Percentiles rank a stretch among this genome's conserved stretches.
Conservation (phyloP, 92 coral and sea anemone species). For the Blastomussa wellsi region DNA sequence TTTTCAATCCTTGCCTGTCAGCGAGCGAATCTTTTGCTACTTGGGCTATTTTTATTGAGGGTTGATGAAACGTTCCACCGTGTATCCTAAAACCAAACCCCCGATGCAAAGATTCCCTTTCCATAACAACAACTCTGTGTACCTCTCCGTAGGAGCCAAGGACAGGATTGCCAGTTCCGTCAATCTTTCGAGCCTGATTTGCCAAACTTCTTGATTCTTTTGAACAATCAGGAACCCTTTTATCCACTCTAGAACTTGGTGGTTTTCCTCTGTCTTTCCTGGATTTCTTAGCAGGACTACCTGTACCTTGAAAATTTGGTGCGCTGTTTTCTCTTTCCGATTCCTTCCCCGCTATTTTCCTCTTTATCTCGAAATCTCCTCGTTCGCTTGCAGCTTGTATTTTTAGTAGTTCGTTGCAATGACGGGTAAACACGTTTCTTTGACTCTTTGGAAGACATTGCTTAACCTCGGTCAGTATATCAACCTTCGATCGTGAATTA, state of each 20-base stretch:
- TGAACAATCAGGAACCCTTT: not conserved
- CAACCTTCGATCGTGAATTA: constrained; percentile 48
- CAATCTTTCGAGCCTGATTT: not conserved
- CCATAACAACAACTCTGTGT: constrained; percentile 35
- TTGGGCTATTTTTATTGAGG: constrained; percentile 44
- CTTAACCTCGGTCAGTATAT: constrained; percentile 51
- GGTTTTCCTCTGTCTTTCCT: not conserved
- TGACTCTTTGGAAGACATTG: constrained; percentile 52
- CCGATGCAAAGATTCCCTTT: constrained; percentile 43
- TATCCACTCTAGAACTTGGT: not conserved
- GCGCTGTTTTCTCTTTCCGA: constrained; percentile 16
- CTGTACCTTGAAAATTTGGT: constrained; percentile 39
- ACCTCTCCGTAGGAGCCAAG: not conserved
- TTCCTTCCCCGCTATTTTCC: constrained; percentile 1
- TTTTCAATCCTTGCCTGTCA: constrained; percentile 52
- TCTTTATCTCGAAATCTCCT: constrained; percentile 7
- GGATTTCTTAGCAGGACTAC: constrained; percentile 59
- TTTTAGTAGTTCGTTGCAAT: constrained; percentile 29
- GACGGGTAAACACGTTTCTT: constrained; percentile 50
- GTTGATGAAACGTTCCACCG: constrained; percentile 44
- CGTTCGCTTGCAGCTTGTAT: not conserved
- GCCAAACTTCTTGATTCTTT: not conserved
- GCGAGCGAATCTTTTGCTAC: constrained; percentile 64
- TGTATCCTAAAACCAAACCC: constrained; percentile 67
- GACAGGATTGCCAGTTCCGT: not conserved